phyloP scores from a whole-genome alignment of 1,140 invertebrate genomes.

The Saccostrea cuccullata region DNA sequence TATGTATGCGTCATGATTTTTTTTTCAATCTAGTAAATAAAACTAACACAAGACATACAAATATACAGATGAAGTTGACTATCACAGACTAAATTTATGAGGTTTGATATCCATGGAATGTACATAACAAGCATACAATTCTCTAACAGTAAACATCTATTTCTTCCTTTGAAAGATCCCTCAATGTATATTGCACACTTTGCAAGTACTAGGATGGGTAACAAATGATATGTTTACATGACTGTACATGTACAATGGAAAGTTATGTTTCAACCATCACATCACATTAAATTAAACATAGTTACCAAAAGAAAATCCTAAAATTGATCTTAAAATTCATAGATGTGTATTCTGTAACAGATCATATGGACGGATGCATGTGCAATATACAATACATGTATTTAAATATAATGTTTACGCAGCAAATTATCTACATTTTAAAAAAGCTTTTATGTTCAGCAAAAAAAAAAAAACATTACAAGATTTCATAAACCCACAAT shows the following conservation, averaged over 20 bases:
- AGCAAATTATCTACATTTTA: neutral
- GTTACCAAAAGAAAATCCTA: too few relatives aligned
- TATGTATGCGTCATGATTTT: too few relatives aligned
- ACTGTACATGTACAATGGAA: too few relatives aligned
- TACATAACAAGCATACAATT: neutral
- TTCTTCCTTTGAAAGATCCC: neutral
- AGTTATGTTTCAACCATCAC: too few relatives aligned
- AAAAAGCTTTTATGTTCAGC: neutral
- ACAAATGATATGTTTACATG: too few relatives aligned
- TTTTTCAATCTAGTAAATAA: too few relatives aligned
- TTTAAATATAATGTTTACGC: neutral
- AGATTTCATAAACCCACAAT: neutral
- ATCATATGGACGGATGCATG: neutral
- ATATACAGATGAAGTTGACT: neutral
- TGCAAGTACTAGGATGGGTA: neutral
- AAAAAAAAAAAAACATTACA: neutral
- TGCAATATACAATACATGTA: neutral
- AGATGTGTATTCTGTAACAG: neutral
- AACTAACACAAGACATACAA: too few relatives aligned
- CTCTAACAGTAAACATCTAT: neutral
- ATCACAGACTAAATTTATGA: neutral
- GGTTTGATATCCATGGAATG: neutral
- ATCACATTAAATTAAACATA: too few relatives aligned
- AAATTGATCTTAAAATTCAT: too few relatives aligned
- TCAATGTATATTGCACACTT: constrained; percentile 2